Evolutionary conservation across 2,113 vertebrate species (phyloP).

Genomic region (Patagioenas fasciata): DNA sequence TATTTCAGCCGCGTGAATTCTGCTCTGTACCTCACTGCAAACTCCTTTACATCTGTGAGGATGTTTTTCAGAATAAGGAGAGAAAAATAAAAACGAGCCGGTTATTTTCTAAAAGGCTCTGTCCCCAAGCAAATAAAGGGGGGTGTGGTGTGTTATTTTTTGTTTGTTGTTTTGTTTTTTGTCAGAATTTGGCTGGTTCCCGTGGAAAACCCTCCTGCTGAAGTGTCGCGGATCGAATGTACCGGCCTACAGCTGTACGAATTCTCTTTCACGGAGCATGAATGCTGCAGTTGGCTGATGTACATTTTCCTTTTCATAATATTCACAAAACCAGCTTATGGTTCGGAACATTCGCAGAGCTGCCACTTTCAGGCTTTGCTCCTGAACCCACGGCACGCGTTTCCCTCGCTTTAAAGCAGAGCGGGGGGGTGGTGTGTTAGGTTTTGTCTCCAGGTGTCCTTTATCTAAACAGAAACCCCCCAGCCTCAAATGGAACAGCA

Average conservation of each 20-base stretch:
- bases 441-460: background rate
- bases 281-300: conserved; percentile 71
- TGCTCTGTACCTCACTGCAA: conserved; percentile 27
- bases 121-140: background rate
- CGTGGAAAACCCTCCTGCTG: conserved; percentile 18
- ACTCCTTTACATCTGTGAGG: conserved; percentile 11
- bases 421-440: no score
- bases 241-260: conserved; percentile 62
- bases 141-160: no score
- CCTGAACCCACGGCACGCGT: conserved; percentile 28
- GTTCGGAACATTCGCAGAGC: conserved; percentile 55
- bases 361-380: conserved; percentile 54
- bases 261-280: conserved; percentile 59
- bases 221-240: conserved; percentile 56
- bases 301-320: conserved; percentile 67
- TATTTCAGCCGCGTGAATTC: background rate
- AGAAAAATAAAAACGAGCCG: conserved; percentile 20
- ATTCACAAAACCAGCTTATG: conserved; percentile 60
- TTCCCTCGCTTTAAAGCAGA: conserved; percentile 14
- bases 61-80: background rate
- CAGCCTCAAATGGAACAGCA: background rate
- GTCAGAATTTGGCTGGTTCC: conserved; percentile 36
- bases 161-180: background rate
- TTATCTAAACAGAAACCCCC: conserved; percentile 2
- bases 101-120: conserved; percentile 7